Evolutionary conservation across 2,797 vertebrate species (phyloP), one percentile per base, ranked within the genome.

Genomic region (Chloroceryle inda): DNA sequence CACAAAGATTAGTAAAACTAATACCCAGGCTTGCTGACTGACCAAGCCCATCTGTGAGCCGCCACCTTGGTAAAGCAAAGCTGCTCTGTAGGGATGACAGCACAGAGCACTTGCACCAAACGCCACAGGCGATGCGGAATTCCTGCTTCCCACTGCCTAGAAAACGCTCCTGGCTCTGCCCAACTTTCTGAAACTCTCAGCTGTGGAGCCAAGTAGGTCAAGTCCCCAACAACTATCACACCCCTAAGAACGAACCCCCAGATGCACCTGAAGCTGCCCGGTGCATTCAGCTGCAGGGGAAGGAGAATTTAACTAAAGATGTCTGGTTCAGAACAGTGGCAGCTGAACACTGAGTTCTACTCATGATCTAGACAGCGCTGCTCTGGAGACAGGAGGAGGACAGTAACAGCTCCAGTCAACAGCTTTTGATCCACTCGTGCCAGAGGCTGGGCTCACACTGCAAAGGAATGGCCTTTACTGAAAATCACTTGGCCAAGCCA

Each of bases 111-210:
- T 8, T 35, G 58, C 63, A 55, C 6, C 47, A 35, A 64, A 16
- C 68, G 35, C 9, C 69, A n/a, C 33, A 12, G 45, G 37, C 22
- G 18, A 3, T 3, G 15, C 0, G 2, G 29, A n/a, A 62, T 29
- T 69, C 1, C 73, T 74, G 79, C 61, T 78, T 62, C 64, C 53
- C 27, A 62, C 4, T 1, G 15, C 53, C 49, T 9, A 9, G 18
- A 42, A 61, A 56, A 47, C 0, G 0, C 49, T 10, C n/a, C 16
- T 3, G 29, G 3, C 29, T 42, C 44, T 27, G 14, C 2, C 27
- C 47, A 23, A 0, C 4, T 17, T 18, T 38, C 40, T n/a, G 27
- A 7, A 22, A 24, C 44, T 26, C 49, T 31, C 24, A 0, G 11
- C 37, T 13, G 1, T 1, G 19, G 31, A 66, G n/a, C 22, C 47